phyloP scores from a whole-genome alignment of 2,888 invertebrate genomes.

The Eulithis prunata region DNA sequence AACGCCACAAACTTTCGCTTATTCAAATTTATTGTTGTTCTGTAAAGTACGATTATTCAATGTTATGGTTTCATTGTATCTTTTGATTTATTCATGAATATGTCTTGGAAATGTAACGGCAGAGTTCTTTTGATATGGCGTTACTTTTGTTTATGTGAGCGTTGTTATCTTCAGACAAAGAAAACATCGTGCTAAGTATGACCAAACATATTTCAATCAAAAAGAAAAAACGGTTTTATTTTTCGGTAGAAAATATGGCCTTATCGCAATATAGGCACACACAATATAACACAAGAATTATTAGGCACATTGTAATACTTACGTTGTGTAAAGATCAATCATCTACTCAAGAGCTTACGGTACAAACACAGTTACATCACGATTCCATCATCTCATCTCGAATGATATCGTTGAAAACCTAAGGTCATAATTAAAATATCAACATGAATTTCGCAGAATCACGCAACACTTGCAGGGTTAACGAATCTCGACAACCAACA shows the following conservation, averaged over 20 bases:
- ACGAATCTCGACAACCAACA: too few relatives aligned
- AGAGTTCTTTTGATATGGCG: slow-evolving; percentile 20
- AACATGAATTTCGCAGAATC: background rate
- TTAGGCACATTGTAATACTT: slow-evolving; percentile 1
- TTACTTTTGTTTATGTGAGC: background rate
- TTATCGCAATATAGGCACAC: too few relatives aligned
- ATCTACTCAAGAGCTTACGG: slow-evolving; percentile 11
- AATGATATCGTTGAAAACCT: slow-evolving; percentile 4
- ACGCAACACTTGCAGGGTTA: too few relatives aligned
- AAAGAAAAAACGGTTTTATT: too few relatives aligned
- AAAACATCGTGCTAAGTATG: too few relatives aligned
- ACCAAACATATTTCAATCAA: too few relatives aligned
- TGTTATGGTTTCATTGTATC: slow-evolving; percentile 43
- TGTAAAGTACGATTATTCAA: slow-evolving; percentile 49
- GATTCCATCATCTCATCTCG: slow-evolving; percentile 10
- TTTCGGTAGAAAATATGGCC: too few relatives aligned
- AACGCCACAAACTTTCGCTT: slow-evolving; percentile 53
- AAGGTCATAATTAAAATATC: slow-evolving; percentile 3
- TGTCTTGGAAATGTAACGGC: slow-evolving; percentile 31
- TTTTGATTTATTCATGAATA: slow-evolving; percentile 36
- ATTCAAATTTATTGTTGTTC: slow-evolving; percentile 54
- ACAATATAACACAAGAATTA: background rate
- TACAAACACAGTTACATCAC: slow-evolving; percentile 16
- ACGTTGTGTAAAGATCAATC: slow-evolving; percentile 9
- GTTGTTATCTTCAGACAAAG: background rate